These are phyloP conservation scores for Mesodorylaimus sp. DNA, from an alignment of 2,888 invertebrate species.

Conservation along the genomic window DNA sequence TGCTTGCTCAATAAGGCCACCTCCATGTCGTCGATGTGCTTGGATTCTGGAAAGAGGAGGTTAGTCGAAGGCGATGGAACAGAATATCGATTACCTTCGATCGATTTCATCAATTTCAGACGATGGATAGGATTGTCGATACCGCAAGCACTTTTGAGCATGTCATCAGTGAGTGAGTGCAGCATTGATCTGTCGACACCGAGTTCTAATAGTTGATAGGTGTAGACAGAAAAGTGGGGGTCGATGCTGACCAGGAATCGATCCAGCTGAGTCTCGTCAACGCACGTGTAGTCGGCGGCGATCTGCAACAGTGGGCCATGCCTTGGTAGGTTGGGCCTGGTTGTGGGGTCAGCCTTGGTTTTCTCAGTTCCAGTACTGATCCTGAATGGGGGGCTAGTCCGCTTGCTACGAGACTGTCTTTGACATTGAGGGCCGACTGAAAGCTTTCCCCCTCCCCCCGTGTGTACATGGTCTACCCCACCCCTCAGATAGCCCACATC, in stretches of 20 bases:
- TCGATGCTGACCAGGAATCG: constrained; percentile 26
- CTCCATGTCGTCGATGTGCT: constrained; percentile 28
- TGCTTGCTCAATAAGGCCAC: constrained; percentile 37
- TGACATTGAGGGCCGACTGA: too few relatives aligned
- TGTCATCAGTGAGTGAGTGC: constrained; percentile 63
- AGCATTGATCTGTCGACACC: constrained; percentile 80
- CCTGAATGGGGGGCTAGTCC: too few relatives aligned
- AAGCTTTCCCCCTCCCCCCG: too few relatives aligned
- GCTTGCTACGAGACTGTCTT: too few relatives aligned
- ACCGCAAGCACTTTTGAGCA: constrained; percentile 68
- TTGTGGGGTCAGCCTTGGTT: too few relatives aligned
- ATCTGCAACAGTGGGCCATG: too few relatives aligned
- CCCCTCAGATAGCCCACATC: too few relatives aligned
- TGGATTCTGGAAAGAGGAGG: constrained; percentile 20
- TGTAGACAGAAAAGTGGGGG: constrained; percentile 58
- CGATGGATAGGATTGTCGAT: constrained; percentile 87
- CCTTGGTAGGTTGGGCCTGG: too few relatives aligned
- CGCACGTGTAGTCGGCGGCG: constrained; percentile 13
- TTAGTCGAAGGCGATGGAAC: too few relatives aligned
- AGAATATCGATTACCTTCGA: constrained; percentile 63
- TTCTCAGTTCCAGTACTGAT: too few relatives aligned
- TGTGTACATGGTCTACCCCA: too few relatives aligned
- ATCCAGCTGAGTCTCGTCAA: constrained; percentile 26
- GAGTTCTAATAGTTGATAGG: constrained; percentile 82
- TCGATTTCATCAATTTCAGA: constrained; percentile 66